Evolutionary conservation across 2,113 vertebrate species (phyloP), one percentile per base, ranked within the genome.

Genomic region (Redunca redunca): DNA sequence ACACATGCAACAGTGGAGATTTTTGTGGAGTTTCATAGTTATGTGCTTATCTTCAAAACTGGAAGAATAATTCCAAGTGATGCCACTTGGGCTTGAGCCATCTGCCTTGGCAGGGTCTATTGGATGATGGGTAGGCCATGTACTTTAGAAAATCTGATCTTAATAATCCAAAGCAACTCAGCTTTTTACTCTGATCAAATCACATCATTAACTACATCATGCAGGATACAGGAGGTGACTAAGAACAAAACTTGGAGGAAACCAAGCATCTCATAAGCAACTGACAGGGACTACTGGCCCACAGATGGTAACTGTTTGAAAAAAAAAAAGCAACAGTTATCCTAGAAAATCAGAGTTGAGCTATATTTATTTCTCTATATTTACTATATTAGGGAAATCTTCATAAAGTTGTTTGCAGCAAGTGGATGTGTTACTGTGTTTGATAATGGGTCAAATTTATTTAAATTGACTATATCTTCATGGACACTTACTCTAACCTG

Each of bases 121-220:
- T 50, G 81, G 50, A 71, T 85, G 21, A 78, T 40, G 7, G 16
- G 16, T 58, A 57, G 80, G 23, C 14, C 21, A 62, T 2, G 1
- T 53, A 48, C 15, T 95, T 94, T 57, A 46, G 77, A 83, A 90
- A 58, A 83, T 83, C 30, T 52, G n/a, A 74, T 52, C 48, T 55
- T 93, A 93, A 86, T 95, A 94, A 58, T 86, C 15, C n/a, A 96
- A 94, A 93, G 40, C 13, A 7, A 90, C 52, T 94, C 55, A 40
- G 6, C 0, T 62, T 85, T 93, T 85, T 43, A 58, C 13, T 95
- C 46, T 64, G 58, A 85, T 82, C 14, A 83, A 88, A 89, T 83
- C 6, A 21, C 6, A 46, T 83, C 67, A 48, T 40, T 85, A 96
- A 89, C 1, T 33, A 12, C 19, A 33, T 21, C 74, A 30, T 36